phyloP scores from a whole-genome alignment of 1,140 invertebrate genomes.

The Triops cancriformis region DNA sequence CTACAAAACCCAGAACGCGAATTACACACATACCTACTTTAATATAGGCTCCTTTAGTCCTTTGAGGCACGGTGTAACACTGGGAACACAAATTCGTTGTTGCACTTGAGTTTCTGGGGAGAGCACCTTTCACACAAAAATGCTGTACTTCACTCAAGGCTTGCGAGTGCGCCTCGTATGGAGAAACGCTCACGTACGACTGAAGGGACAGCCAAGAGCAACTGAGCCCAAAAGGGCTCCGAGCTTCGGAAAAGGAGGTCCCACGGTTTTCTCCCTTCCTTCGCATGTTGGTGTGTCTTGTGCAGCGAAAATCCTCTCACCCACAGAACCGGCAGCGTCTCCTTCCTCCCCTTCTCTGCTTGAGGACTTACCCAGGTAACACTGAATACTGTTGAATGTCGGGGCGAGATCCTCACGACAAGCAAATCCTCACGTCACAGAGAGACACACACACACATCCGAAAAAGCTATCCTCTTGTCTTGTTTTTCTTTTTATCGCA shows the following conservation, averaged over 20 bases:
- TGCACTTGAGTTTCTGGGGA: too few relatives aligned
- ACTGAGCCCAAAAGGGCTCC: background rate
- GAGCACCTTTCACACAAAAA: too few relatives aligned
- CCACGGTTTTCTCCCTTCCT: constrained; percentile 6
- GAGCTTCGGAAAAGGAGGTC: background rate
- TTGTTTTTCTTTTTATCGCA: background rate
- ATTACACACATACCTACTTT: too few relatives aligned
- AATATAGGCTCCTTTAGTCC: too few relatives aligned
- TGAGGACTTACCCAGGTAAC: background rate
- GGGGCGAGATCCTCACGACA: background rate
- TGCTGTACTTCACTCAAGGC: background rate
- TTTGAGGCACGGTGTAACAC: too few relatives aligned
- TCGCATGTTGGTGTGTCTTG: background rate
- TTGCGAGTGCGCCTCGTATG: background rate
- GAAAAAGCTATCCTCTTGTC: background rate
- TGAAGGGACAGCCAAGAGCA: background rate
- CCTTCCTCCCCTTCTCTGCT: background rate
- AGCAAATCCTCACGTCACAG: background rate
- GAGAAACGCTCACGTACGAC: constrained; percentile 9
- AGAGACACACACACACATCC: background rate
- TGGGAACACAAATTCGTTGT: too few relatives aligned
- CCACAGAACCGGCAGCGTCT: background rate
- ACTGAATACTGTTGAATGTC: background rate
- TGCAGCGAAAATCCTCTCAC: background rate
- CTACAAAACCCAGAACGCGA: too few relatives aligned